Percentiles rank a stretch among this genome's conserved stretches.
Evolutionary conservation across 2,888 invertebrate species (phyloP).

Genomic region (Tricholauxania praeusta): DNA sequence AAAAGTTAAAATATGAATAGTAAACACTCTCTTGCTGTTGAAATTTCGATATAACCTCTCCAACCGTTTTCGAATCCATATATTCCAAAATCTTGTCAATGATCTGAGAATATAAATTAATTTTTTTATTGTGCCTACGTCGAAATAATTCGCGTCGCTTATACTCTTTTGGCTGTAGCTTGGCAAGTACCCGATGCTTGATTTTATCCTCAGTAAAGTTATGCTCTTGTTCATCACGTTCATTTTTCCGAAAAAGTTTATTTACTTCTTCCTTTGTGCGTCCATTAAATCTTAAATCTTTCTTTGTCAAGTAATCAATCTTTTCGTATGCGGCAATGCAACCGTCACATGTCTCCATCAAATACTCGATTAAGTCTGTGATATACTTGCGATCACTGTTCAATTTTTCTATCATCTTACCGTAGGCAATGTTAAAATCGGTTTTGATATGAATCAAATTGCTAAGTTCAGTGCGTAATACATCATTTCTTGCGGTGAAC

Average conservation of each 20-base stretch:
- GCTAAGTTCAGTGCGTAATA: conserved; percentile 58
- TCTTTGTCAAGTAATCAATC: conserved; percentile 57
- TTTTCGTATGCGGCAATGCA: conserved; percentile 64
- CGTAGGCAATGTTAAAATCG: conserved; percentile 63
- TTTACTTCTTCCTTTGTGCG: conserved; percentile 62
- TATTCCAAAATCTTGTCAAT: conserved; percentile 61
- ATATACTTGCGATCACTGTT: conserved; percentile 65
- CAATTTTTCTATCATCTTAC: conserved; percentile 61
- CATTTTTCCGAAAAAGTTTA: conserved; percentile 59
- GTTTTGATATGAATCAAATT: conserved; percentile 60
- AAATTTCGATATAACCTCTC: conserved; percentile 63
- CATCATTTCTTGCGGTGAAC: conserved; percentile 59
- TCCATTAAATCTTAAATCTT: conserved; percentile 58
- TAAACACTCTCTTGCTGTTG: conserved; percentile 65
- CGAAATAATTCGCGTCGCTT: conserved; percentile 61
- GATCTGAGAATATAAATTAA: conserved; percentile 61
- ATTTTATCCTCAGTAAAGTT: conserved; percentile 61
- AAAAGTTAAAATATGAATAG: conserved; percentile 66
- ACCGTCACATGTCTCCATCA: conserved; percentile 62
- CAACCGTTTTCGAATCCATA: conserved; percentile 56
- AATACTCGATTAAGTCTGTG: conserved; percentile 64
- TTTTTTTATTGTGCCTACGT: conserved; percentile 57
- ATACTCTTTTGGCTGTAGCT: conserved; percentile 64
- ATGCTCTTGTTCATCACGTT: conserved; percentile 58
- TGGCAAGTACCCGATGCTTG: conserved; percentile 54